A percentile compares a stretch with the other conserved stretches of the same genome.
phyloP scores from a whole-genome alignment of 2,888 invertebrate species.

The Drepana falcataria region DNA sequence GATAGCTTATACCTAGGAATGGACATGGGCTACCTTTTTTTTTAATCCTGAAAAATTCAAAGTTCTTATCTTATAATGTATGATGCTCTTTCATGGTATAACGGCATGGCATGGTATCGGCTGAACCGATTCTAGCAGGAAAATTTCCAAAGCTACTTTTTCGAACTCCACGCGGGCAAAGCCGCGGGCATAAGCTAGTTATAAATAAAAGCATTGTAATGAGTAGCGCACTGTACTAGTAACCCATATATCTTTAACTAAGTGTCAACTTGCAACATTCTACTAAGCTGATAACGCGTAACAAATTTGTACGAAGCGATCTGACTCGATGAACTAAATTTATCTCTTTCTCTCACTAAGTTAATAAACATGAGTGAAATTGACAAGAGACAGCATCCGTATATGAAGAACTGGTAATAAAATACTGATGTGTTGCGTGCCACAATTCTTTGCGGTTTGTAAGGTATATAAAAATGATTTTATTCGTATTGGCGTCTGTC shows the following conservation, averaged over 20 bases:
- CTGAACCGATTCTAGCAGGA: too few species aligned
- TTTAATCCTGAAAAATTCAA: too few species aligned
- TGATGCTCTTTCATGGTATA: too few species aligned
- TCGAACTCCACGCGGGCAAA: too few species aligned
- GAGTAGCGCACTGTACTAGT: too few species aligned
- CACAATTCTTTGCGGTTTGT: slow-evolving; percentile 35
- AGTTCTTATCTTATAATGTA: too few species aligned
- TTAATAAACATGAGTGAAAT: slow-evolving; percentile 19
- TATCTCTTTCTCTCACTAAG: slow-evolving; percentile 22
- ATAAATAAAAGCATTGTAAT: too few species aligned
- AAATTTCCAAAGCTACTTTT: too few species aligned
- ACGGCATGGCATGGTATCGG: too few species aligned
- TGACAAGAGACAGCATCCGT: slow-evolving; percentile 21
- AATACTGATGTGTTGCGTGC: slow-evolving; percentile 31
- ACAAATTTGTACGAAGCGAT: slow-evolving; percentile 65
- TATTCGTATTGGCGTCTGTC: neutral
- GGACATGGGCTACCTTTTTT: too few species aligned
- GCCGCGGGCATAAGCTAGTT: too few species aligned
- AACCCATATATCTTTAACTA: slow-evolving; percentile 42
- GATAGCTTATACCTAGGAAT: too few species aligned
- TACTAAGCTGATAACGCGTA: slow-evolving; percentile 68
- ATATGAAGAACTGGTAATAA: slow-evolving; percentile 23
- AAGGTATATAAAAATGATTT: slow-evolving; percentile 10
- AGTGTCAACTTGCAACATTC: slow-evolving; percentile 66
- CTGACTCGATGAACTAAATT: slow-evolving; percentile 47